Percentiles rank a stretch among this genome's conserved stretches.
These are phyloP conservation scores for Thinocorus orbignyianus DNA, from an alignment of 2,113 vertebrate genomes.

Conservation along the genomic window DNA sequence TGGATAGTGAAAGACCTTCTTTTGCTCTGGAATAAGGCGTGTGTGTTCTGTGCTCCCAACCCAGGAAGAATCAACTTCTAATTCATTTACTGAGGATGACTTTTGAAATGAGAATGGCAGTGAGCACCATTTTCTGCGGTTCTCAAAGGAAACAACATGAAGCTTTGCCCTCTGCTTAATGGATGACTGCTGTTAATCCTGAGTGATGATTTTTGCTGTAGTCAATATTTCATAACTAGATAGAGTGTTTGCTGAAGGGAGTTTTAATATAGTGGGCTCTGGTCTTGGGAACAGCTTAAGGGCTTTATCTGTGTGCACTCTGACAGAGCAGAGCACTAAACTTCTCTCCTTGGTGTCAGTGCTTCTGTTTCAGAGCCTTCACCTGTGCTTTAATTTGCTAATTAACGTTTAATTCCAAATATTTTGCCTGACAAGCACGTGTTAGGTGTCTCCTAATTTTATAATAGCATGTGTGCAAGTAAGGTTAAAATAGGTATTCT, in stretches of 20 bases:
- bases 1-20: background rate
- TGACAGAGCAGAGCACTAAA: background rate
- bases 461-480: background rate
- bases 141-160: background rate
- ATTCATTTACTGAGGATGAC: background rate
- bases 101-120: background rate
- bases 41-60: background rate
- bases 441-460: background rate
- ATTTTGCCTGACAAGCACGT: background rate
- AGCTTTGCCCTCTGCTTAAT: background rate
- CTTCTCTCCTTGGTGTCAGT: background rate
- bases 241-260: background rate
- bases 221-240: background rate
- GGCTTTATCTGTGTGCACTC: background rate
- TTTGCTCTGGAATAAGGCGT: background rate
- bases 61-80: background rate
- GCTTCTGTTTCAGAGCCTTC: background rate
- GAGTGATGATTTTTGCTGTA: background rate
- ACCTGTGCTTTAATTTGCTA: background rate
- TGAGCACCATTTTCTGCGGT: fast-evolving
- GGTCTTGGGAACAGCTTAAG: background rate
- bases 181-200: background rate
- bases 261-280: background rate
- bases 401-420: background rate
- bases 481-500: background rate